Evolutionary conservation across 2,888 invertebrate species (phyloP).

Genomic region (Exocentrus adspersus): DNA sequence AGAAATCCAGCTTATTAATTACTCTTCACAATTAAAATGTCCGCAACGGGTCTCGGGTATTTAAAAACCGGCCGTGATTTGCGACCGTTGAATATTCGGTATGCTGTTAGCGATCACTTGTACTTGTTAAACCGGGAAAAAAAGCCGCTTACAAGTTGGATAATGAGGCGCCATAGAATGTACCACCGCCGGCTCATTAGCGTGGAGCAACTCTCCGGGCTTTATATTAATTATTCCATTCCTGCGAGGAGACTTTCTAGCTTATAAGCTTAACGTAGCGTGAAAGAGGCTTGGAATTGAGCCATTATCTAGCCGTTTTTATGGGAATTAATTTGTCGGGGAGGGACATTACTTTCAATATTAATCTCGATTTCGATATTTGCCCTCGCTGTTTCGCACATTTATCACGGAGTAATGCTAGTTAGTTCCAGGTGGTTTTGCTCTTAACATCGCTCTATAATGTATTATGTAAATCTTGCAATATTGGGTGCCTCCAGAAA

Average conservation of each 20-base stretch:
- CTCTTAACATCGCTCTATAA: no score
- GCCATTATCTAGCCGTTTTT: slow-evolving; percentile 35
- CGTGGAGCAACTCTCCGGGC: slow-evolving; percentile 20
- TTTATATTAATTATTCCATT: slow-evolving; percentile 45
- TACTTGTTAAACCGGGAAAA: slow-evolving; percentile 18
- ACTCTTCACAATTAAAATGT: background rate
- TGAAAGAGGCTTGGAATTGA: slow-evolving; percentile 43
- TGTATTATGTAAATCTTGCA: no score
- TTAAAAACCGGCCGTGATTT: slow-evolving; percentile 24
- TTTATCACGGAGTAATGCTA: background rate
- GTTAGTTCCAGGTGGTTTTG: no score
- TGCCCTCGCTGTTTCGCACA: background rate
- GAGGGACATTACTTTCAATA: slow-evolving; percentile 4
- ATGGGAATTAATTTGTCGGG: slow-evolving; percentile 38
- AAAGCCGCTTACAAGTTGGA: slow-evolving; percentile 17
- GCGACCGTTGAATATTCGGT: slow-evolving; percentile 20
- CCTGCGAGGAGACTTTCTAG: slow-evolving; percentile 29
- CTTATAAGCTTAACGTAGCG: slow-evolving; percentile 44
- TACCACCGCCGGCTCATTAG: slow-evolving; percentile 22
- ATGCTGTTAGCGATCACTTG: slow-evolving; percentile 29
- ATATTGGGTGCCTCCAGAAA: no score
- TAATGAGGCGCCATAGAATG: slow-evolving; percentile 29
- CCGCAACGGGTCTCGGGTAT: background rate
- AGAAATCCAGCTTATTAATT: slow-evolving; percentile 1
- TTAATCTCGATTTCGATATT: background rate